phyloP scores from a whole-genome alignment of 2,888 invertebrate genomes.

The Podabrus alpinus region DNA sequence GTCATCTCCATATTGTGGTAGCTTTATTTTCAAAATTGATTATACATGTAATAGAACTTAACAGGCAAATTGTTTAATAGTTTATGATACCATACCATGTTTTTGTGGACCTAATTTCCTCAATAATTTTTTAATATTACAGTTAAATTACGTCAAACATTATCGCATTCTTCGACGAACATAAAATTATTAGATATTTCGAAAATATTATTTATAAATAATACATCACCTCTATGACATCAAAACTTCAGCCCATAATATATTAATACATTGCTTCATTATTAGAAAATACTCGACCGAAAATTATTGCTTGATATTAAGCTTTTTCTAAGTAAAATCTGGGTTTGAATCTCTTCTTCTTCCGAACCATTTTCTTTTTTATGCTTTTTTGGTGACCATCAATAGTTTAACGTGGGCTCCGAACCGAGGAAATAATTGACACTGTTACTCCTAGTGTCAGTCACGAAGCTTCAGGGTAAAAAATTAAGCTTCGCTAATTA shows the following conservation, averaged over 20 bases:
- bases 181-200: neutral
- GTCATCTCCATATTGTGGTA: constrained; percentile 28
- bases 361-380: neutral
- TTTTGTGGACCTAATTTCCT: neutral
- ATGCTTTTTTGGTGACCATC: no score
- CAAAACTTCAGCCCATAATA: neutral
- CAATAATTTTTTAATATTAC: neutral
- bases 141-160: neutral
- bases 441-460: no score
- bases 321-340: neutral
- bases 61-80: constrained; percentile 9
- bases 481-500: no score
- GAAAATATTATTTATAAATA: neutral
- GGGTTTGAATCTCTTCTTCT: neutral
- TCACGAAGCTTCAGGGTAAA: no score
- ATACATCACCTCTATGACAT: neutral
- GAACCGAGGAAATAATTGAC: no score
- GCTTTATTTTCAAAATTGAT: constrained; percentile 29
- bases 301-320: neutral
- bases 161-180: neutral
- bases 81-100: constrained; percentile 3
- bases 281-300: neutral
- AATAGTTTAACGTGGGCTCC: no score
- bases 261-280: neutral
- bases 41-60: constrained; percentile 22